Evolutionary conservation across 2,797 vertebrate genomes (phyloP).

Genomic region (Amphiprion clarkii): DNA sequence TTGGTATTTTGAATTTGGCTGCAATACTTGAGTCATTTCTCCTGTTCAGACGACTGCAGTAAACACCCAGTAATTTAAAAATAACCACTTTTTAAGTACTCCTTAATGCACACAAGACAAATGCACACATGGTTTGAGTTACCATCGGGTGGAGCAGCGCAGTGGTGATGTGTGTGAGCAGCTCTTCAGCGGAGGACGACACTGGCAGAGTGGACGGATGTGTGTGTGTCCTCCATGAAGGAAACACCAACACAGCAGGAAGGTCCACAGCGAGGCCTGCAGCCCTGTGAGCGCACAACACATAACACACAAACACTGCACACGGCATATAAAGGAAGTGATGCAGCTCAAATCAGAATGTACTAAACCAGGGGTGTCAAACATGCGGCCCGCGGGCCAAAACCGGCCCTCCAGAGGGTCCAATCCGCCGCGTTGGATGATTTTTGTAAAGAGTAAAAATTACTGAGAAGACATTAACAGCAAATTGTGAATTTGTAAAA

Average conservation of each 20-base stretch:
- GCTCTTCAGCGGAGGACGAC: conserved; percentile 60
- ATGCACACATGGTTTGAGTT: conserved; percentile 63
- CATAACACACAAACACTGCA: neutral
- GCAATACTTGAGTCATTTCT: neutral
- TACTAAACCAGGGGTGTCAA: too few species aligned
- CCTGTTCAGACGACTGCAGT: neutral
- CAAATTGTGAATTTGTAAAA: too few species aligned
- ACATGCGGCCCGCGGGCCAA: too few species aligned
- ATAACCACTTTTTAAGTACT: too few species aligned
- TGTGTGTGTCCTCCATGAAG: conserved; percentile 65
- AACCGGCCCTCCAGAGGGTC: too few species aligned
- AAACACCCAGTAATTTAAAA: neutral
- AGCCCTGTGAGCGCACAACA: conserved; percentile 79
- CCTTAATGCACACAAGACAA: neutral
- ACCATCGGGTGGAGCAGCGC: conserved; percentile 88
- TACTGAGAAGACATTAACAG: too few species aligned
- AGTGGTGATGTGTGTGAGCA: conserved; percentile 80
- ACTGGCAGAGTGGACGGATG: conserved; percentile 72
- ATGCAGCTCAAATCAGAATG: too few species aligned
- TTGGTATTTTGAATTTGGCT: neutral
- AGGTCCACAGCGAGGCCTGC: conserved; percentile 78
- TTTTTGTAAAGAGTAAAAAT: too few species aligned
- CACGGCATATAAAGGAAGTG: neutral
- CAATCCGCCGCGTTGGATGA: too few species aligned
- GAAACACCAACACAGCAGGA: conserved; percentile 88